Evolutionary conservation across 1,140 invertebrate genomes (phyloP), one percentile per base, ranked within the genome.

Genomic region (Dreissena polymorpha): DNA sequence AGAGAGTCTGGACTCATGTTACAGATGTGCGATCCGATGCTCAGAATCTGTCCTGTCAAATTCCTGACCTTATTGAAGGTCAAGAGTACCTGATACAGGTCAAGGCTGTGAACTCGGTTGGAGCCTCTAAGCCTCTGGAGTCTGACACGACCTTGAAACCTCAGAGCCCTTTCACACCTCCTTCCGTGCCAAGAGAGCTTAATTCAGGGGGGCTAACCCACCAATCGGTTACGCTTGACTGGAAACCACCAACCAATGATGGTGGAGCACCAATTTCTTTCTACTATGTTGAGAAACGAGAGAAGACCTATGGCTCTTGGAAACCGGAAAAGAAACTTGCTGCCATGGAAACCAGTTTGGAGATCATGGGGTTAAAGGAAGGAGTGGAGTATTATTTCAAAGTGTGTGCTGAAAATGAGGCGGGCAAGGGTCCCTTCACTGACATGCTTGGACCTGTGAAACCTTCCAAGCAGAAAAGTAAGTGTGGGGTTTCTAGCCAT

Each of bases 161-260:
- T 23, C 99, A 98, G 92, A 98, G 99, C 95, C 98, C 98, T 50
- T 99, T 96, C 92, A 96, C 95, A 85, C 77, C 87, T 82, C 91
- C 91, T 49, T 84, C 85, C 51, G 83, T 86, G 23, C 91, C 91
- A 60, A 86, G 87, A 79, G 77, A 88, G 51, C 78, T 92, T 18
- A 69, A 63, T 53, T 88, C 87, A 12, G 88, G 86, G 21, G 90
- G 90, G 27, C 80, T 91, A 25, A 90, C 89, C 39, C 85, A 86
- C 18, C 87, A 83, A 39, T 80, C 86, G 27, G 88, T 89, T 7
- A 89, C 86, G 18, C 78, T 93, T 23, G 79, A 89, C 51, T 99
- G 99, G 99, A 96, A 97, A 76, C 98, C 98, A 91, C 98, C 99
- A 29, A 96, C 98, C 89, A 97, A 99, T 91, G 98, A 99, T 93